Evolutionary conservation across 2,797 vertebrate genomes (phyloP), one percentile per base, ranked within the genome.

Genomic region (Novumbra hubbsi): DNA sequence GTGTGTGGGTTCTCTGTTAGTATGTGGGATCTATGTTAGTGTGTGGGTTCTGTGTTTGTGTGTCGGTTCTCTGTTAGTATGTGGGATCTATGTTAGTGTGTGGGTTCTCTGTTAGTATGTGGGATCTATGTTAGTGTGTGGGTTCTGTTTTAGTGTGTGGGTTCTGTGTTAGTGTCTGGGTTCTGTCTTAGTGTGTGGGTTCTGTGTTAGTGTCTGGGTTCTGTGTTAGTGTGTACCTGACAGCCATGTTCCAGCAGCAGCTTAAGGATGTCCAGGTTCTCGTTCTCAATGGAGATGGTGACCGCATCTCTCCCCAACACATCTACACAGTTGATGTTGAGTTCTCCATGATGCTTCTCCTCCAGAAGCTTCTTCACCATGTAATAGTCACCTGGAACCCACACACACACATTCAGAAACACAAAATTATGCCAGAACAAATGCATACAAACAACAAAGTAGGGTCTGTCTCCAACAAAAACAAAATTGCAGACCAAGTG

Each of bases 331-430:
- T 99, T 98, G 85, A 99, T 93, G 90, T 99, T 99, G 90, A 99
- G 94, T 89, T 98, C 96, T 5, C 95, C 96, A 0, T 95, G 93
- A 64, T 91, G 92, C 90, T 98, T 98, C 84, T 99, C 96, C 86
- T 98, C 97, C 15, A 99, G 92, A 69, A 99, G 96, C 72, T 96
- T 98, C 92, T 98, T 99, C 92, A 99, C 98, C 98, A 99, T 99
- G 89, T 99, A 99, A 92, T 97, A 99, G 89, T 99, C 98, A 89
- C 98, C 98, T 99, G 91, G 76, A 84, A 34, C 57, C 21, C n/a
- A 55, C 34, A 60, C 38, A 38, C 0, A 38, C 60, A 50, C 55
- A 21, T 21, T 24, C 57, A 27, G 21, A 27, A 24, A 63, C 60
- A 63, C 60, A 63, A 14, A 30, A 11, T 27, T 14, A 63, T 16